Evolutionary conservation across 2,113 vertebrate species (phyloP).

Genomic region (Cichladusa arquata): DNA sequence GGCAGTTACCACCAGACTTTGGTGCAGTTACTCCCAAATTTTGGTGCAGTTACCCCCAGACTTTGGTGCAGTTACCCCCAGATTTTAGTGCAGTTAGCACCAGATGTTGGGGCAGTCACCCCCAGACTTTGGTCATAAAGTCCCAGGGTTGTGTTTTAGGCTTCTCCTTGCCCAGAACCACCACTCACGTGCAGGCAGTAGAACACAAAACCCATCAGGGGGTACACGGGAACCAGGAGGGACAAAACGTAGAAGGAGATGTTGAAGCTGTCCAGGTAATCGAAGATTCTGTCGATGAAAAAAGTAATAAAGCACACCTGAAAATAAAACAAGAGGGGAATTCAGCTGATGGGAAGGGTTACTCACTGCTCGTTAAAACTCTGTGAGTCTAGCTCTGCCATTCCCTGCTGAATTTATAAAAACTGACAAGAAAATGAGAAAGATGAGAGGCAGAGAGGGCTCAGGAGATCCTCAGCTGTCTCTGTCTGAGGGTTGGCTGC

Average conservation of each 20-base stretch:
- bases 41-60: neutral
- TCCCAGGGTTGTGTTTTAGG: neutral
- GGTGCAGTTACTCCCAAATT: too few relatives aligned
- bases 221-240: slow-evolving; percentile 76
- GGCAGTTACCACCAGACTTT: neutral
- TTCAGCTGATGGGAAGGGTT: neutral
- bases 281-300: fast-evolving
- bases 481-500: neutral
- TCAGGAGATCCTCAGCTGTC: neutral
- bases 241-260: neutral
- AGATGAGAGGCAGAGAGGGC: neutral
- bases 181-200: slow-evolving; percentile 47
- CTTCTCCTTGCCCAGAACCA: neutral
- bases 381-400: neutral
- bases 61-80: neutral
- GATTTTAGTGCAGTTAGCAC: fast-evolving
- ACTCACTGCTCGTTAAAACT: neutral
- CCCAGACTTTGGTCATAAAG: neutral
- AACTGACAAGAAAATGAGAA: neutral
- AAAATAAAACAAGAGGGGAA: neutral
- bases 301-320: neutral
- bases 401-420: neutral
- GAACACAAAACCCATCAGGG: slow-evolving; percentile 66
- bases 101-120: neutral
- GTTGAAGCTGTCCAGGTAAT: fast-evolving